Base-by-base conservation (phyloP, 2,888 invertebrate species). In the Tetragonula carbonaria region DNA sequence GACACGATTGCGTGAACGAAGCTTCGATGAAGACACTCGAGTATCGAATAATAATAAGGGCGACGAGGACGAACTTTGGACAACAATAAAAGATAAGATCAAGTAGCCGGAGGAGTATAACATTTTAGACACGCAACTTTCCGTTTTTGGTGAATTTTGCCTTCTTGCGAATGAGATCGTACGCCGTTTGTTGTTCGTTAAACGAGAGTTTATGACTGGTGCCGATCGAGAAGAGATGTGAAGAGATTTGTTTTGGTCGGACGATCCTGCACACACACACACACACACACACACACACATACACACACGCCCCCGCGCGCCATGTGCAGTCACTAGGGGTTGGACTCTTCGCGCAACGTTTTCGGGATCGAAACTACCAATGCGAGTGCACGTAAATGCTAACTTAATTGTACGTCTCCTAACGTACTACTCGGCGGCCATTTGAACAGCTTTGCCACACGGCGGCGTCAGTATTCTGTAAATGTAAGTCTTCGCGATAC, bases 341-440 rank as follows among this genome's bases (percentile, higher is more conserved):
- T 59, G n/a, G 21, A 53, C 21, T 14, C 23, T 59, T 57, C 50
- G 50, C 50, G 66, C 21, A 53, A 57, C 63, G 28, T 66, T n/a
- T n/a, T 38, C 23, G 23, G 18, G n/a, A 55, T 33, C 11, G 38
- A 71, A 11, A 33, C 50, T 55, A 76, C 71, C 71, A 66, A 85
- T 84, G 63, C 84, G 86, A 86, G 86, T 86, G 86, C 85, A 86
- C 86, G 77, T 76, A 59, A 59, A 74, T 71, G 66, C 71, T 57
- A 21, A 74, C 14, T 6, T 57, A 21, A 55, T 74, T 18, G 55
- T 66, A 62, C 76, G 51, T 71, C 70, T 81, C 66, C 74, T 82
- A 73, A 70, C 74, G 74, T 74, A 77, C 76, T 76, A n/a, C 85
- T 86, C 82, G 85, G 82, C 86, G 86, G 82, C 85, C 86, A 86